Conservation (phyloP, 2,797 vertebrate species). For the Xyrichtys novacula region DNA sequence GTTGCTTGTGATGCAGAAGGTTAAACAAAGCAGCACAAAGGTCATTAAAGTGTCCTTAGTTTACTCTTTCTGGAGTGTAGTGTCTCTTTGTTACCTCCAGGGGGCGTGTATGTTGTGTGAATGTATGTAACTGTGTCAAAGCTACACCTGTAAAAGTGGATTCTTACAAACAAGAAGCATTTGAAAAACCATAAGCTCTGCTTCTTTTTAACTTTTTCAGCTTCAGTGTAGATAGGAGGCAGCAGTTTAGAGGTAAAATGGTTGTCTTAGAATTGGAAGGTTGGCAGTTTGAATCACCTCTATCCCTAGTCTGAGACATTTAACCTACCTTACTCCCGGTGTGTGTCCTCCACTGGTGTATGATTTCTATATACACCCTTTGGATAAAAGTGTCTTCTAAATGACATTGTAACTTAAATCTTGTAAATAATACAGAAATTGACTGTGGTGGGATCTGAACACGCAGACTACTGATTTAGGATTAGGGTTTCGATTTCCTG, state of each 20-base stretch:
- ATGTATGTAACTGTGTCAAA: not conserved
- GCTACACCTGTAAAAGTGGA: not conserved
- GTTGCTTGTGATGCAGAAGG: not conserved
- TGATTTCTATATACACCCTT: too few relatives aligned
- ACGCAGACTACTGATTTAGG: slow-evolving; percentile 22
- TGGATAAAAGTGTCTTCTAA: too few relatives aligned
- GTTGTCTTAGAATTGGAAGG: too few relatives aligned
- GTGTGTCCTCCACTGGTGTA: too few relatives aligned
- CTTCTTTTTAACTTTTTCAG: too few relatives aligned
- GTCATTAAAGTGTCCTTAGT: not conserved
- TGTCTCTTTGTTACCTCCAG: slow-evolving; percentile 27
- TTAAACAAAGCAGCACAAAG: not conserved
- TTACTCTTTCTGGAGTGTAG: not conserved
- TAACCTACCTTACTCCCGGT: too few relatives aligned
- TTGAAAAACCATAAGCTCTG: not conserved
- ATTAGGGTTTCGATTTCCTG: slow-evolving; percentile 11
- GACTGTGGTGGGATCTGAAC: slow-evolving; percentile 19
- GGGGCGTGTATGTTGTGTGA: slow-evolving; percentile 21
- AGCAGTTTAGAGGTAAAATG: too few relatives aligned
- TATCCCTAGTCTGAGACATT: too few relatives aligned
- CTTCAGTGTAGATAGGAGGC: not conserved
- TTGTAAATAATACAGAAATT: too few relatives aligned
- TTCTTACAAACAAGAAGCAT: not conserved
- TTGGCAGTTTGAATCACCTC: too few relatives aligned
- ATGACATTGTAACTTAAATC: too few relatives aligned